These are phyloP conservation scores for Galerucella calmariensis DNA, from an alignment of 2,888 invertebrate species.

Conservation along the genomic window DNA sequence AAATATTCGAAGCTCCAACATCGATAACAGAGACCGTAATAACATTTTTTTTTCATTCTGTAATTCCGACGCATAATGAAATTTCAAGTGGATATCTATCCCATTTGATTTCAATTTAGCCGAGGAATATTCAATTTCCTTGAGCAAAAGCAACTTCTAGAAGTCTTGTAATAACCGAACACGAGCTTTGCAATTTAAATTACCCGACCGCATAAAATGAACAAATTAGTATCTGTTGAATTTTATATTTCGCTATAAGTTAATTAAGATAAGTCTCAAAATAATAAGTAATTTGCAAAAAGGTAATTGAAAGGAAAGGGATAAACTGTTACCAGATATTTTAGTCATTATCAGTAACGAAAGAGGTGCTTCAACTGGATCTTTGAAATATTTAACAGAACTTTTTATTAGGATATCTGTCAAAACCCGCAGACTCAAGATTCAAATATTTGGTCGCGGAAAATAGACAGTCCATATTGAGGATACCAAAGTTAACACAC, in stretches of 20 bases:
- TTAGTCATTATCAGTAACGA: background rate
- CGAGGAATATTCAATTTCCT: conserved; percentile 45
- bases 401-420: too few species aligned
- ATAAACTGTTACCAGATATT: background rate
- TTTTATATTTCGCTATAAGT: background rate
- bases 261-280: conserved; percentile 19
- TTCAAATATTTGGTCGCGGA: too few species aligned
- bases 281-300: conserved; percentile 8
- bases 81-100: conserved; percentile 29
- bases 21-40: conserved; percentile 9
- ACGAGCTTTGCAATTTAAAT: conserved; percentile 45
- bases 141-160: conserved; percentile 20
- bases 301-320: background rate
- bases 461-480: too few species aligned
- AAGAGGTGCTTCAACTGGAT: too few species aligned
- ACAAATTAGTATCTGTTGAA: conserved; percentile 33
- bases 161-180: conserved; percentile 35
- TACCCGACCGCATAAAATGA: conserved; percentile 41
- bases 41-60: conserved; percentile 5
- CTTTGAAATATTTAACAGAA: too few species aligned
- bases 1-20: background rate
- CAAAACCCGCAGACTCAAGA: too few species aligned
- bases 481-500: too few species aligned
- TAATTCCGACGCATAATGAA: conserved; percentile 16
- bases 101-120: conserved; percentile 37